Evolutionary conservation across 2,797 vertebrate genomes (phyloP).

Genomic region (Scomberomorus guttatus): DNA sequence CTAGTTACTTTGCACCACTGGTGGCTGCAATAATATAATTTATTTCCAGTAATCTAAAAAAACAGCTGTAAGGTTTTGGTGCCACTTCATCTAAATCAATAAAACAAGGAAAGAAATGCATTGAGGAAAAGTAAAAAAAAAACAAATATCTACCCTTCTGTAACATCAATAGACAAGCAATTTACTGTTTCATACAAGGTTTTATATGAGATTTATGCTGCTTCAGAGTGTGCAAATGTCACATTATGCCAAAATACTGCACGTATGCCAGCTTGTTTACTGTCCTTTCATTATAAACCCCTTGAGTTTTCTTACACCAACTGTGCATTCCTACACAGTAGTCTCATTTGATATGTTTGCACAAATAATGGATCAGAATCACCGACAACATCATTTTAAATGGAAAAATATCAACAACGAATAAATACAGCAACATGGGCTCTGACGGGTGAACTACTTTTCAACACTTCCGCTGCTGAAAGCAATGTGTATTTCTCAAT

Average conservation of each 20-base stretch:
- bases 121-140: not conserved
- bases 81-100: too few relatives aligned
- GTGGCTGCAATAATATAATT: not conserved
- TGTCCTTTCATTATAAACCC: not conserved
- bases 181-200: not conserved
- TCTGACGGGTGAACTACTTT: too few relatives aligned
- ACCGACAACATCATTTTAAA: not conserved
- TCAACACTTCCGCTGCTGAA: not conserved
- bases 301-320: not conserved
- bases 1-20: not conserved
- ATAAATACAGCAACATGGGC: not conserved
- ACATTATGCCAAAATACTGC: not conserved
- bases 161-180: conserved; percentile 15
- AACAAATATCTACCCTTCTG: not conserved
- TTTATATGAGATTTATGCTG: not conserved
- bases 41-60: too few relatives aligned
- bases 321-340: not conserved
- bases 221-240: not conserved
- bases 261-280: not conserved
- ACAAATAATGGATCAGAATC: not conserved
- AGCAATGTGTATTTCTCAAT: not conserved
- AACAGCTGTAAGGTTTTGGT: too few relatives aligned
- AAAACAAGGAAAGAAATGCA: not conserved
- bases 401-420: too few relatives aligned
- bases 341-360: not conserved